Evolutionary conservation across 2,888 invertebrate genomes (phyloP).

Genomic region (Stenurella melanura): DNA sequence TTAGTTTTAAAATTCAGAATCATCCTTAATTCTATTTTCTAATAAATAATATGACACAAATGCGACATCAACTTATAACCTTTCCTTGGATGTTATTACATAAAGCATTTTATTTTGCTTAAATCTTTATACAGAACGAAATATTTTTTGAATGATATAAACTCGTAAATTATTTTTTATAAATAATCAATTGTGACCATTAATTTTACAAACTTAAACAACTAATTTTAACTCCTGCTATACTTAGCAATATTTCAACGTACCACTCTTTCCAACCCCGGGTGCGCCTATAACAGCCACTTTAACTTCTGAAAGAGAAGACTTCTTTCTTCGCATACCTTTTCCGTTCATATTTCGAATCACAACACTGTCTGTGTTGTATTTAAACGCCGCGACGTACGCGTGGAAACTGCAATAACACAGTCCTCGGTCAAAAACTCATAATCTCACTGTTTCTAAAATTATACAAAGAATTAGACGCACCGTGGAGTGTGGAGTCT

Average conservation of each 20-base stretch:
- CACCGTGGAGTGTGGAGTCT: slow-evolving; percentile 24
- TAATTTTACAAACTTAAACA: no score
- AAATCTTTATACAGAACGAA: no score
- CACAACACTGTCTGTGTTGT: slow-evolving; percentile 42
- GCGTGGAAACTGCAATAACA: slow-evolving; percentile 40
- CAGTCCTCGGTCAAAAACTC: slow-evolving; percentile 50
- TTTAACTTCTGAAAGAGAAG: slow-evolving; percentile 91
- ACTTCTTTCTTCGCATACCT: slow-evolving; percentile 91
- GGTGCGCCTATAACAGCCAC: slow-evolving; percentile 93
- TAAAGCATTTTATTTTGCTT: no score
- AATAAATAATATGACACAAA: no score
- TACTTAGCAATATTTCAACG: slow-evolving; percentile 66
- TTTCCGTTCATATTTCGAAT: slow-evolving; percentile 80
- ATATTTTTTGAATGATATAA: no score
- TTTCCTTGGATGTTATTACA: no score
- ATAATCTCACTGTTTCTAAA: slow-evolving; percentile 56
- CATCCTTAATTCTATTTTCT: no score
- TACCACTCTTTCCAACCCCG: slow-evolving; percentile 95
- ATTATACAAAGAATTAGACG: slow-evolving; percentile 46
- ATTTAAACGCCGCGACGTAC: slow-evolving; percentile 32
- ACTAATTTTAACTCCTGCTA: background rate
- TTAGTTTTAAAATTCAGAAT: no score
- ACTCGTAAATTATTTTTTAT: no score
- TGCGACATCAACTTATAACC: no score
- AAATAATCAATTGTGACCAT: no score